Base-by-base conservation (phyloP, 2,888 invertebrate genomes). In the Microplitis deprimator region DNA sequence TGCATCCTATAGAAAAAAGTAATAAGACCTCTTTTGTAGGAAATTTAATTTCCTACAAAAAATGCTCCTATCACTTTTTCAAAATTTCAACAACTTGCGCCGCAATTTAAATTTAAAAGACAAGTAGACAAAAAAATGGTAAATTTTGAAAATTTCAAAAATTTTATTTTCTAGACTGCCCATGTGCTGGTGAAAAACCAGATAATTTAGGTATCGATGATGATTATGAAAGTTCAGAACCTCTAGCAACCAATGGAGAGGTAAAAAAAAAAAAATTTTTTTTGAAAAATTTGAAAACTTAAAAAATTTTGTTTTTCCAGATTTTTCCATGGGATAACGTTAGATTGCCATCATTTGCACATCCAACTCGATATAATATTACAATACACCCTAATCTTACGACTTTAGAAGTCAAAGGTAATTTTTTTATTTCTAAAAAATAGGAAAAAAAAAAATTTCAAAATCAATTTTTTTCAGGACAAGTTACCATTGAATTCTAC, bases 351-450 rank as follows among this genome's bases (percentile, higher is more conserved):
- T 92, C 92, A 60, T 95, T 93, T 88, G 93, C 95, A 64, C 93
- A 93, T 87, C 97, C 97, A 13, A 92, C 94, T 83, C 94, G 96
- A 82, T 98, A 98, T 89, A 95, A 95, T 87, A 92, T 98, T 76
- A 96, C 96, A 90, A 93, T 98, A 84, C 97, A 98, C 91, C 97
- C 98, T 7, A 97, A 98, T 90, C 92, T 98, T 76, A 96, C 97
- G 68, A 96, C 96, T 17, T 93, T 96, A 73, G 95, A 95, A 90
- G 94, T 98, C 73, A 94, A 95, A 92, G 98, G 98, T 94, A 91
- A 87, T 59, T n/a, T 13, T 59, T 59, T 59, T 76, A 39, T 79
- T 79, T 87, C 20, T 65, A 78, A 67, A 38, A 73, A 38, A 62
- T 74, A 1, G 6, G 16, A 73, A 59, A 16, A 29, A 69, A 29